Base-by-base conservation (phyloP, 2,113 vertebrate species). In the Mugil cephalus region DNA sequence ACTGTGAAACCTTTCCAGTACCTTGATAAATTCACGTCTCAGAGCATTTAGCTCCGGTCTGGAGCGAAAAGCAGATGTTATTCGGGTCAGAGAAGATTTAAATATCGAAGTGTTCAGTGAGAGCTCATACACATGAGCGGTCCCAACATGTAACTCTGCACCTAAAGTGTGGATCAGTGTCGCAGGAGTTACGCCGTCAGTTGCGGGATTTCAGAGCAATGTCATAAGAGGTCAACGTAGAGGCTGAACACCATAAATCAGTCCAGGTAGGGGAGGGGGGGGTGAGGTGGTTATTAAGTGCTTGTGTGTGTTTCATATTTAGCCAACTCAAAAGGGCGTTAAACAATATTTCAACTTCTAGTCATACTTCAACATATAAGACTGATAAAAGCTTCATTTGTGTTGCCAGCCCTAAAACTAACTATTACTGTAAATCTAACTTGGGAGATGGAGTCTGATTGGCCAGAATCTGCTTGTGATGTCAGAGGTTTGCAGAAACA, bases 361-460 rank as follows among this genome's bases (percentile, higher is more conserved):
- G 43, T 82, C 48, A 13, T 54, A 51, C 48, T 73, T 72, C 43
- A 54, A 21, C 63, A 47, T 17, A 47, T 54, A 18, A 55, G 50
- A 69, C 38, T 69, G 46, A 11, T 54, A n/a, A 17, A 34, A 6
- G 8, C 43, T n/a, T 0, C 10, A 12, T 63, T 54, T 62, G 10
- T 43, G 48, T 47, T 34, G 1, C 39, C 30, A 35, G 58, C 24
- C 43, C 55, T 51, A 17, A 68, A 61, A 43, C 21, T 1, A 74
- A 74, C 66, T 1, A 11, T 80, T 62, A 69, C 69, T 87, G 79
- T 80, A 80, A 80, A 71, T 51, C 40, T 46, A 81, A 94, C 95
- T 95, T 95, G 95, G 95, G 95, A 94, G 91, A 87, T 91, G 88
- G 91, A 91, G 91, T 93, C 85, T 88, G 88, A 94, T 90, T 91